Conservation (phyloP, 2,888 invertebrate species). For the Plagodis pulveraria region DNA sequence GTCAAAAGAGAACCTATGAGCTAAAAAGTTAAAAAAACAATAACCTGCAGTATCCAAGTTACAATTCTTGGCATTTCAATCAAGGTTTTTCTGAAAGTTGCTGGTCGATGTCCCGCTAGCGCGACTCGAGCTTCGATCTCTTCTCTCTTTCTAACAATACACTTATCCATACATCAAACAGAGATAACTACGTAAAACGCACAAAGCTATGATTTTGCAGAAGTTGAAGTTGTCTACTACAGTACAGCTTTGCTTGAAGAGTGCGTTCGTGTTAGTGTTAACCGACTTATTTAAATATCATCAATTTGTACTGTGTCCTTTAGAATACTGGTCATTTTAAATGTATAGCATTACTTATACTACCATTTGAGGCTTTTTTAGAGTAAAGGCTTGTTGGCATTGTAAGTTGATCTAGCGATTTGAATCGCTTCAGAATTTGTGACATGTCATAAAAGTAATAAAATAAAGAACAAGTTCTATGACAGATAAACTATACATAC, state of each 20-base stretch:
- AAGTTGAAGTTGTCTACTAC: constrained; percentile 75
- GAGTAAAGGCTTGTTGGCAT: constrained; percentile 61
- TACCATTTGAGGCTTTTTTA: constrained; percentile 55
- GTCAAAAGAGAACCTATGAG: too few relatives aligned
- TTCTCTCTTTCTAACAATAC: constrained; percentile 56
- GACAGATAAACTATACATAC: background rate
- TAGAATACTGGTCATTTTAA: constrained; percentile 41
- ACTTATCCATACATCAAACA: constrained; percentile 51
- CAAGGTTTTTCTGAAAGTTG: constrained; percentile 82
- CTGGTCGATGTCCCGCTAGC: constrained; percentile 84
- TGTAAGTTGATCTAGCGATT: constrained; percentile 59
- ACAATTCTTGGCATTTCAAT: constrained; percentile 52
- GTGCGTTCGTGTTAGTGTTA: constrained; percentile 64
- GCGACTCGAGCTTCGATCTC: constrained; percentile 65
- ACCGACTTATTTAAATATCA: constrained; percentile 57
- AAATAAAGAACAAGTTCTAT: background rate
- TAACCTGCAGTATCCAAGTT: constrained; percentile 56
- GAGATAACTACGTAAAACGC: constrained; percentile 54
- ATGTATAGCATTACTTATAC: constrained; percentile 53
- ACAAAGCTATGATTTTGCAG: constrained; percentile 66
- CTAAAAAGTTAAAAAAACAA: background rate
- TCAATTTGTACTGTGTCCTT: constrained; percentile 34
- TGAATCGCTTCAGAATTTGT: constrained; percentile 34
- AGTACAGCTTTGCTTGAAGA: constrained; percentile 69
- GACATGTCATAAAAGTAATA: background rate